Evolutionary conservation across 2,888 invertebrate species (phyloP).

Genomic region (Anarsia innoxiella): DNA sequence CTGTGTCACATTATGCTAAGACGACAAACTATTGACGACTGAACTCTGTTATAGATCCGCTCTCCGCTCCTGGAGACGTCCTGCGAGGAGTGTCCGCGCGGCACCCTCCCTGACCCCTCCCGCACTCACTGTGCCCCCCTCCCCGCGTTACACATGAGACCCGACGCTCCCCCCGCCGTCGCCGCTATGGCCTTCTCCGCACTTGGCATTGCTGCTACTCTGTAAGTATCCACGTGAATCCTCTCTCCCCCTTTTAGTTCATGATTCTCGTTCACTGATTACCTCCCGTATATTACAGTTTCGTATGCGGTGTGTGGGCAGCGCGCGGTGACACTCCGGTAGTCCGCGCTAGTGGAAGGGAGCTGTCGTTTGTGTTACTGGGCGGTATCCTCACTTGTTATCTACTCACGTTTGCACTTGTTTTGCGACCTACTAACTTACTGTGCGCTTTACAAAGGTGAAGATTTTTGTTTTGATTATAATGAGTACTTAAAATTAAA

Average conservation of each 20-base stretch:
- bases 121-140: constrained; percentile 84
- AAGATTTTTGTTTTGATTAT: no score
- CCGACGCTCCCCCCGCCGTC: constrained; percentile 90
- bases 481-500: not conserved
- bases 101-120: constrained; percentile 85
- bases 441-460: constrained; percentile 93
- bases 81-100: constrained; percentile 86
- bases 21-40: not conserved
- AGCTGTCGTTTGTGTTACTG: constrained; percentile 92
- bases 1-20: not conserved
- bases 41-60: constrained; percentile 76
- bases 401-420: constrained; percentile 92
- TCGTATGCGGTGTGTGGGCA: constrained; percentile 87
- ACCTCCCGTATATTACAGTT: constrained; percentile 55
- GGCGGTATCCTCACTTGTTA: constrained; percentile 94
- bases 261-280: no score
- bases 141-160: constrained; percentile 86
- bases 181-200: constrained; percentile 92
- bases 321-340: constrained; percentile 95
- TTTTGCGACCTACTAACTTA: constrained; percentile 89
- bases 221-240: constrained; percentile 45
- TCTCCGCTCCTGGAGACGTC: constrained; percentile 86
- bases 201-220: constrained; percentile 86
- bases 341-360: constrained; percentile 94
- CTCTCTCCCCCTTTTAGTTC: no score